Evolutionary conservation across 2,888 invertebrate species (phyloP).

Genomic region (Sarcophaga carnaria): DNA sequence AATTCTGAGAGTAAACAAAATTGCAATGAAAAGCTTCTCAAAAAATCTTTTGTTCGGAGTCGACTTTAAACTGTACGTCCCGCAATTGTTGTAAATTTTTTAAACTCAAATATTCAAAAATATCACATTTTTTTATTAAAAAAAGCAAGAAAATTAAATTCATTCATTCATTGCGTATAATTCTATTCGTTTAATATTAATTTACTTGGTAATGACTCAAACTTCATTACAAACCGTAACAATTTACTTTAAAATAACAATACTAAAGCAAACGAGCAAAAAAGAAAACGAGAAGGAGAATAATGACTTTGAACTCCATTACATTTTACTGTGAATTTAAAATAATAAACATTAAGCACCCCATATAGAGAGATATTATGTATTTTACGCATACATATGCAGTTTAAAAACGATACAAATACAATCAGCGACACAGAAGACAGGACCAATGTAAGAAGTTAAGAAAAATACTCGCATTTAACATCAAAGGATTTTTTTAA

Average conservation of each 20-base stretch:
- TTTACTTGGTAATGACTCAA: too few species aligned
- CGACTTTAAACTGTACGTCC: too few species aligned
- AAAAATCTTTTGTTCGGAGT: too few species aligned
- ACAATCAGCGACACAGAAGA: not conserved
- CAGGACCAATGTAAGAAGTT: not conserved
- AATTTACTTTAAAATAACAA: constrained; percentile 15
- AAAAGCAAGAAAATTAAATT: too few species aligned
- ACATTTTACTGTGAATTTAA: constrained; percentile 36
- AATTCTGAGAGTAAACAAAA: too few species aligned
- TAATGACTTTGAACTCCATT: constrained; percentile 43
- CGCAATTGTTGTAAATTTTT: too few species aligned
- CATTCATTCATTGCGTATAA: too few species aligned
- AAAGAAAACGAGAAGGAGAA: not conserved
- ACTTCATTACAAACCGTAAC: not conserved
- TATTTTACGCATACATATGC: not conserved
- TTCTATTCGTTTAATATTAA: too few species aligned
- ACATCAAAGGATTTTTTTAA: constrained; percentile 53
- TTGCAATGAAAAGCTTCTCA: too few species aligned
- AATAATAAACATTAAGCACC: constrained; percentile 23
- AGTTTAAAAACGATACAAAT: not conserved
- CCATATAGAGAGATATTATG: not conserved
- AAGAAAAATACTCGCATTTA: constrained; percentile 39
- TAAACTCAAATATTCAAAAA: too few species aligned
- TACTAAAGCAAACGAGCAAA: not conserved
- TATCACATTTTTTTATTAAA: too few species aligned